Conservation (phyloP, 1,140 invertebrate species). For the Drosophila pallidifrons region DNA sequence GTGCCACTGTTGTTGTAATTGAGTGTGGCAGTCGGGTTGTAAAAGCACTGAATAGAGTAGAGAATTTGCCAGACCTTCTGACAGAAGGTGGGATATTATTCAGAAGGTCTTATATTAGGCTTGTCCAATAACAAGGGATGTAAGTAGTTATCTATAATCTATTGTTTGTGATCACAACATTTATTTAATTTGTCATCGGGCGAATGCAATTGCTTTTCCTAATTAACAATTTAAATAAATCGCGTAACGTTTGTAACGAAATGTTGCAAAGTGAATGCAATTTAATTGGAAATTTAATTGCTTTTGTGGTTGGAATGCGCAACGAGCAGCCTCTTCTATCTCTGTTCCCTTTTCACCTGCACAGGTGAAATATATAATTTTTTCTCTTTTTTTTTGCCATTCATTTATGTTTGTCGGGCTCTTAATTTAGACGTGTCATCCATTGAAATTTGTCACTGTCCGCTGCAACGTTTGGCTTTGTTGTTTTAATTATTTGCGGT, state of each 20-base stretch:
- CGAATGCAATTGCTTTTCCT: conserved; percentile 76
- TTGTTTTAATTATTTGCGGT: conserved; percentile 84
- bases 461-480: conserved; percentile 65
- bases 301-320: conserved; percentile 77
- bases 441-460: conserved; percentile 63
- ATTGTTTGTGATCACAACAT: conserved; percentile 33
- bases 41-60: conserved; percentile 3
- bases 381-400: conserved; percentile 14
- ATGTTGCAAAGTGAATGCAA: conserved; percentile 77
- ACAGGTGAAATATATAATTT: conserved; percentile 2
- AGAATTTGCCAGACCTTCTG: conserved; percentile 7
- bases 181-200: conserved; percentile 60
- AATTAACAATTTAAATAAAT: conserved; percentile 85
- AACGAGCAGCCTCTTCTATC: conserved; percentile 48
- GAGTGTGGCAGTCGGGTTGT: conserved; percentile 7
- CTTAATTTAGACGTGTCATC: conserved; percentile 80
- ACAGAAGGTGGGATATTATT: not conserved
- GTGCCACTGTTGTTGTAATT: conserved; percentile 36
- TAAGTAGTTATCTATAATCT: not conserved
- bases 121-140: not conserved
- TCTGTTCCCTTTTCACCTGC: conserved; percentile 36
- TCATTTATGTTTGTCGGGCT: conserved; percentile 59
- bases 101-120: not conserved
- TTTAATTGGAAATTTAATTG: conserved; percentile 85
- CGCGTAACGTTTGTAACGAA: conserved; percentile 70